These are phyloP conservation scores for Sinelater perroti DNA, from an alignment of 2,888 invertebrate genomes.

Conservation along the genomic window DNA sequence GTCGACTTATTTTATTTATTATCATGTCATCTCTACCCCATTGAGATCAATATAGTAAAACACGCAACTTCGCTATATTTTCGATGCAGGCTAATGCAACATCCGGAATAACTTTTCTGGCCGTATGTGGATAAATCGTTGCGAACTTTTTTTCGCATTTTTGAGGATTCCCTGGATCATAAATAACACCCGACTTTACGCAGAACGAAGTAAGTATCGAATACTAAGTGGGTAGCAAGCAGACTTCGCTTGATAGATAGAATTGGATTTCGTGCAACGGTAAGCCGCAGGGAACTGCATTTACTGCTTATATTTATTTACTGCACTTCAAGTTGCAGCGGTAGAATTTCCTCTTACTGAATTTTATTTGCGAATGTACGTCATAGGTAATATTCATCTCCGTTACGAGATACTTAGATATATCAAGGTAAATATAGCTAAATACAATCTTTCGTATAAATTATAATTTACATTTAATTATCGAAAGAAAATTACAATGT, in stretches of 20 bases:
- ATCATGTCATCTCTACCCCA: constrained; percentile 9
- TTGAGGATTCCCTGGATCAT: not conserved
- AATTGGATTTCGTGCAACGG: constrained; percentile 12
- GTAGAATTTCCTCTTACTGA: constrained; percentile 8
- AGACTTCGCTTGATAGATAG: constrained; percentile 5
- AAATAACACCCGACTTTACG: constrained; percentile 9
- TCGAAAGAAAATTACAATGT: no score
- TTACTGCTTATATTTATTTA: constrained; percentile 6
- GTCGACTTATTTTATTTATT: constrained; percentile 12
- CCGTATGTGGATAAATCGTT: not conserved
- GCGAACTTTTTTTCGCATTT: constrained; percentile 2
- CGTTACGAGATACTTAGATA: no score
- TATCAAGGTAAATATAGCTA: no score
- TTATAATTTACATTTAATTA: no score
- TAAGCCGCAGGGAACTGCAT: constrained; percentile 15
- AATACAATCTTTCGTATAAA: no score
- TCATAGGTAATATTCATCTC: no score
- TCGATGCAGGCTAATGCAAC: not conserved
- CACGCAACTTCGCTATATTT: constrained; percentile 8
- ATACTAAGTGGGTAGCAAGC: constrained; percentile 8
- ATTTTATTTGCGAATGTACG: no score
- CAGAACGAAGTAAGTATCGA: constrained; percentile 6
- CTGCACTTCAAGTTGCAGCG: constrained; percentile 9
- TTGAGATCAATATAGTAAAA: constrained; percentile 5
- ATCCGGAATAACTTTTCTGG: not conserved